phyloP scores from a whole-genome alignment of 92 coral and sea anemone species.

The Micromussa lordhowensis region DNA sequence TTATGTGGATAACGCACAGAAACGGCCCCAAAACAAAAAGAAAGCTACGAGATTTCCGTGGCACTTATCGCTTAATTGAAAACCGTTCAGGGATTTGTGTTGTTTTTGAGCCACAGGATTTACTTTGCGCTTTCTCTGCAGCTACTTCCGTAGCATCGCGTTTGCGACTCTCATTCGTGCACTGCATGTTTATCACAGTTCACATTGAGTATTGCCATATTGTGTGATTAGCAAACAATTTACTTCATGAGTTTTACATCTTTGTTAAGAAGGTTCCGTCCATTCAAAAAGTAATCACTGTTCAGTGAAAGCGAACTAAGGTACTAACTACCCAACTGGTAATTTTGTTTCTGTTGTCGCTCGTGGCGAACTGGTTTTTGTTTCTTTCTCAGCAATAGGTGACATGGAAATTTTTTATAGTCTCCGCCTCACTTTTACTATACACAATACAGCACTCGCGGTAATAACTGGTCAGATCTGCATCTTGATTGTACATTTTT shows the following conservation, averaged over 20 bases:
- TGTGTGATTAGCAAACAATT: not conserved
- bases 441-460: too few species aligned
- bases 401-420: too few species aligned
- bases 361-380: not conserved
- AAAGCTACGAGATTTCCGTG: not conserved
- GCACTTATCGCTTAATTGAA: not conserved
- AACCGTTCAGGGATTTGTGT: not conserved
- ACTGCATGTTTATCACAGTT: not conserved
- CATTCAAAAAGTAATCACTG: not conserved
- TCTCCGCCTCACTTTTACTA: too few species aligned
- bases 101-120: not conserved
- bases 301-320: not conserved
- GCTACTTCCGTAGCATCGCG: not conserved
- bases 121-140: not conserved
- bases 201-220: not conserved
- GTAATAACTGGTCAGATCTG: too few species aligned
- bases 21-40: too few species aligned
- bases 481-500: too few species aligned
- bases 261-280: not conserved
- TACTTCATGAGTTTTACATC: not conserved
- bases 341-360: not conserved
- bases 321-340: not conserved
- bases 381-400: not conserved
- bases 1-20: not conserved
- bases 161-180: not conserved